Base-by-base conservation (phyloP, 2,888 invertebrate genomes). In the Oasisia sp. region DNA sequence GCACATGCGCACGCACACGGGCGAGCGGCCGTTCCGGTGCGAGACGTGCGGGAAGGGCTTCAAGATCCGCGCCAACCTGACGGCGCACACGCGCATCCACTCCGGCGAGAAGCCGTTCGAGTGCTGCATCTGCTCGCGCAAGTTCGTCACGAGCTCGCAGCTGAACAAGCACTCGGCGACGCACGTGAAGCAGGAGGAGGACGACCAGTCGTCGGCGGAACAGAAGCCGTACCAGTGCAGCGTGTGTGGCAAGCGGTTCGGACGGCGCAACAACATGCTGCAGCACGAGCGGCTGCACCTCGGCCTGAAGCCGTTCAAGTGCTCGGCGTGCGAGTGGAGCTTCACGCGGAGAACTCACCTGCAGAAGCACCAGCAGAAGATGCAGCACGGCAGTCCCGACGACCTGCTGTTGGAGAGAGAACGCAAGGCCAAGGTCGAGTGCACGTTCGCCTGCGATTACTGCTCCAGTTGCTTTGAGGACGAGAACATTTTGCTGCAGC, bases 1-100 rank as follows among this genome's bases (percentile, higher is more conserved):
- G 19, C 91, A 91, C 50, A 44, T 50, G 56, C 91, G 91, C 56
- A 91, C 91, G 91, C 91, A 91, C 50, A 91, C 91, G 27, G 91
- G 91, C 0, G 91, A 91, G n/a, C n/a, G 91, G 56, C 91, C 91
- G 32, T 91, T 91, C 91, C 44, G 45, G 56, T 91, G 91, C 32
- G 56, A 56, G 14, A 91, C 56, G 50, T 91, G 91, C 32, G 91
- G 56, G 12, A 91, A 91, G 56, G 91, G 74, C 7, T 74, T 74
- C 74, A 74, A 74, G 74, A 74, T 74, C 27, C 74, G 74, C 27
- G 74, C 74, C 74, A 74, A 74, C 7, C 27, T 74, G 74, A 74
- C 74, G 14, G 74, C 74, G 27, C 74, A 74, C 74, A n/a, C 7
- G n/a, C 74, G 74, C 74, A 74, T 74, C 7, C 74, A 74, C 27